Evolutionary conservation across 1,140 invertebrate species (phyloP).

Genomic region (Drosophila dunni): DNA sequence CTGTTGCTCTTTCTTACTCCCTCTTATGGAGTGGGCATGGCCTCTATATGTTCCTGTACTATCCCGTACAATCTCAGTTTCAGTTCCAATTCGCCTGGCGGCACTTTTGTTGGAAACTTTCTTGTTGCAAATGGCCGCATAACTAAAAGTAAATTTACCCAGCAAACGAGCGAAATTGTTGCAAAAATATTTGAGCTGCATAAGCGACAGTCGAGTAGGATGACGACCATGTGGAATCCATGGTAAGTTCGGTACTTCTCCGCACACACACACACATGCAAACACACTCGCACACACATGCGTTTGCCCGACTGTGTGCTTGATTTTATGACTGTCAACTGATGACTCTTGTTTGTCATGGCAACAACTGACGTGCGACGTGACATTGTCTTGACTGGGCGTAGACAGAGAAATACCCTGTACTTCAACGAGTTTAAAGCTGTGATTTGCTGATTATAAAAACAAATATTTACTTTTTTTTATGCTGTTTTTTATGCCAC

Average conservation of each 20-base stretch:
- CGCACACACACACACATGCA: conserved; percentile 26
- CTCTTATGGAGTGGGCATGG: not conserved
- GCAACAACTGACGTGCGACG: conserved; percentile 42
- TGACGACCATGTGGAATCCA: not conserved
- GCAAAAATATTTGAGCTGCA: conserved; percentile 79
- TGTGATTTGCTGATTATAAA: no score
- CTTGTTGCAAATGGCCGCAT: conserved; percentile 69
- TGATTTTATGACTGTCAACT: conserved; percentile 79
- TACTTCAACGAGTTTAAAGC: not conserved
- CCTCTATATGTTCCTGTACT: not conserved
- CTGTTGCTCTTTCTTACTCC: not conserved
- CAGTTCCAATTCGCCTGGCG: conserved; percentile 24
- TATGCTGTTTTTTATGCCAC: no score
- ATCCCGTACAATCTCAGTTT: not conserved
- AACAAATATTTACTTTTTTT: no score
- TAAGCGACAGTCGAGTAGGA: conserved; percentile 39
- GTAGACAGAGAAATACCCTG: not conserved
- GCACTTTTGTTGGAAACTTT: conserved; percentile 40
- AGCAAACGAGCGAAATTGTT: conserved; percentile 77
- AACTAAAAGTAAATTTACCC: conserved; percentile 77
- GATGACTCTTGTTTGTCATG: conserved; percentile 77
- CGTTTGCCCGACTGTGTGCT: conserved; percentile 23
- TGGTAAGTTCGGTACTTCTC: not conserved
- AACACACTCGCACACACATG: not conserved
- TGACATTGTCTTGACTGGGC: not conserved